phyloP scores from a whole-genome alignment of 2,888 invertebrate species.

The Phortica okadai region DNA sequence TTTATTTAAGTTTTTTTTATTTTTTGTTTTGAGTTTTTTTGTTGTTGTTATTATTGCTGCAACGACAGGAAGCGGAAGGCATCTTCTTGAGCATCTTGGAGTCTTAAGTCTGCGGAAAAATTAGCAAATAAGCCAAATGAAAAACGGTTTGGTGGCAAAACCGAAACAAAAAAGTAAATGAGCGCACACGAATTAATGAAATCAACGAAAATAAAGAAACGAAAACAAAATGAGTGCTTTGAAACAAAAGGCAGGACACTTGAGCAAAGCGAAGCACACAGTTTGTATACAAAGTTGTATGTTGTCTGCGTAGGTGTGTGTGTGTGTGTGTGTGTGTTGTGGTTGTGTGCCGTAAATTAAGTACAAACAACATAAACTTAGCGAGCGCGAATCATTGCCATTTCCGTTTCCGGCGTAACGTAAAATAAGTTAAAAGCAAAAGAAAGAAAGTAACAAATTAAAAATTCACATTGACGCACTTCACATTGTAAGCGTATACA shows the following conservation, averaged over 20 bases:
- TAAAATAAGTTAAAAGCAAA: too few species aligned
- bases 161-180: slow-evolving; percentile 1
- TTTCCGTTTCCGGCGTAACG: not conserved
- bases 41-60: not conserved
- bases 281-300: too few species aligned
- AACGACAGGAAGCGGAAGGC: not conserved
- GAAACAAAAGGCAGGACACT: too few species aligned
- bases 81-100: not conserved
- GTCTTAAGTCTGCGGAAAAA: slow-evolving; percentile 34
- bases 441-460: not conserved
- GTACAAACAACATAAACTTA: not conserved
- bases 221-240: not conserved
- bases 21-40: not conserved
- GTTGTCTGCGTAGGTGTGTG: too few species aligned
- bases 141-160: not conserved
- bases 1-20: not conserved
- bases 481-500: not conserved
- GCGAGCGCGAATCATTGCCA: not conserved
- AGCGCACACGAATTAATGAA: not conserved
- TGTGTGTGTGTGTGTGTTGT: not conserved
- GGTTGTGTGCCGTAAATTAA: not conserved
- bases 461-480: not conserved
- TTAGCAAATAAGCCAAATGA: slow-evolving; percentile 34
- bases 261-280: too few species aligned
- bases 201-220: slow-evolving; percentile 20